Base-by-base conservation (phyloP, 2,113 vertebrate genomes). In the Macaca nemestrina region DNA sequence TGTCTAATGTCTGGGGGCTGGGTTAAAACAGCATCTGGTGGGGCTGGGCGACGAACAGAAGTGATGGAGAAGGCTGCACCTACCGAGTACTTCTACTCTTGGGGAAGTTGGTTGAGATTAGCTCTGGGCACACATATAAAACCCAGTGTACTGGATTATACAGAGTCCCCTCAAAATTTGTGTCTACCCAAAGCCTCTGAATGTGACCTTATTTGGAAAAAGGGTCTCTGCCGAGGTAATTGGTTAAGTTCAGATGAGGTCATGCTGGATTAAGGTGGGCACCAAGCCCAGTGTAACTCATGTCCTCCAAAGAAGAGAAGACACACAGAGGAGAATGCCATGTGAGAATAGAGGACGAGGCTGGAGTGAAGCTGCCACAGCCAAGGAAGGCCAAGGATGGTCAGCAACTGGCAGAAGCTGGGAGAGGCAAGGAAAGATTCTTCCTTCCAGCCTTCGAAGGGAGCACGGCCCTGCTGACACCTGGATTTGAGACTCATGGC, bases 401-500 rank as follows among this genome's bases (percentile, higher is more conserved):
- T n/a, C 13, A 7, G 57, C 40, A 6, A 13, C 48, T 11, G 12
- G 32, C 8, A 11, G 14, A 8, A 40, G 23, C 72, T 11, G n/a
- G 70, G 25, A 80, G 38, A 45, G 61, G 27, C 20, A 3, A 38
- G 8, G 32, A 50, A 22, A 30, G 3, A 4, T 11, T 27, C 52
- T 80, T 35, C 14, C 27, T 6, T 11, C 35, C 30, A 64, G 16
- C 23, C 59, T 55, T 59, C 13, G 0, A 43, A 52, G 6, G 27
- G 23, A 87, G 2, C 38, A 0, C 0, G 1, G 8, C 57, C 32
- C 40, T 48, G 22, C 35, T 7, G 57, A 76, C 23, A 8, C 7
- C 11, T 25, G 23, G 10, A 61, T 4, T 8, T 18, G 48, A 86
- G 40, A 43, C 35, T 30, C 35, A 38, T 3, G 23, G 27, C 1